Conservation (phyloP, 2,113 vertebrate genomes). For the Corythornis madagascariensis region DNA sequence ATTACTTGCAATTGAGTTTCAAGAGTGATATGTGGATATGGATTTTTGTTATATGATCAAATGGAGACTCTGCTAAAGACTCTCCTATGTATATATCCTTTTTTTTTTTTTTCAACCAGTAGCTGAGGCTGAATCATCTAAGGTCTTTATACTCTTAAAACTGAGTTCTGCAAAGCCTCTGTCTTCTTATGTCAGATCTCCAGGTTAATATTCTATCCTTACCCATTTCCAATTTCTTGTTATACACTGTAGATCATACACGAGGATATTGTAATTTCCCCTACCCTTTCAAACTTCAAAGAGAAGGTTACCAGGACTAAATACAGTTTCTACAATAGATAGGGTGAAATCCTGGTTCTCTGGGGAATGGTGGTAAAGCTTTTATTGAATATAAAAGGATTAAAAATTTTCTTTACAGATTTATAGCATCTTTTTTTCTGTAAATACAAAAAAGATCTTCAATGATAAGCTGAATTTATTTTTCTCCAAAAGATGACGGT, state of each 20-base stretch:
- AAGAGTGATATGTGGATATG: background rate
- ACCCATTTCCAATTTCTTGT: background rate
- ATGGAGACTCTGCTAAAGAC: background rate
- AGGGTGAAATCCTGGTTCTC: background rate
- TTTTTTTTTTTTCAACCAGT: background rate
- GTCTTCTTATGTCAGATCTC: background rate
- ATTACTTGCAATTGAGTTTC: background rate
- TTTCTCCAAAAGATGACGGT: background rate
- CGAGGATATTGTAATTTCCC: fast-evolving
- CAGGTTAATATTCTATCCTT: background rate
- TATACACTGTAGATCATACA: background rate
- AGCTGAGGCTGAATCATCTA: background rate
- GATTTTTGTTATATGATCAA: background rate
- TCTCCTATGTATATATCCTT: background rate
- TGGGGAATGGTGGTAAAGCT: background rate
- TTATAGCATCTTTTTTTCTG: background rate
- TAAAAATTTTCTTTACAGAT: background rate
- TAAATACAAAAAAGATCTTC: background rate
- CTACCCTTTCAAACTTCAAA: background rate
- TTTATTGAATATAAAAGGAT: background rate
- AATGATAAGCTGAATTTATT: background rate
- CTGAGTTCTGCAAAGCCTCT: background rate
- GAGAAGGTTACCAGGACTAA: background rate
- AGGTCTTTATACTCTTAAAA: background rate
- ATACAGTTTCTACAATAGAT: background rate